Evolutionary conservation across 2,797 vertebrate species (phyloP).

Genomic region (Taeniopygia guttata): DNA sequence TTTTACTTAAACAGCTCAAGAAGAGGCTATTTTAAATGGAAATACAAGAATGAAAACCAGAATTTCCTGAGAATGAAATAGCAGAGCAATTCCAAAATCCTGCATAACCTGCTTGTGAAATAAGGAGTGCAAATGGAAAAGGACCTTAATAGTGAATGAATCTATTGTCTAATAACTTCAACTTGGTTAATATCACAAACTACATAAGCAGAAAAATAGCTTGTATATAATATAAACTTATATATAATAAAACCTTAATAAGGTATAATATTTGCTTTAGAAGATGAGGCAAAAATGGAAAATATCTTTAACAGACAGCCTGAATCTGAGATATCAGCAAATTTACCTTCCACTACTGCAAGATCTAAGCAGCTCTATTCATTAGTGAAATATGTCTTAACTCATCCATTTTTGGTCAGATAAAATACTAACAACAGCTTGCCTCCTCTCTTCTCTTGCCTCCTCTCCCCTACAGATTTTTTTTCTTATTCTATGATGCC

Average conservation of each 20-base stretch:
- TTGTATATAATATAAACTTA: not conserved
- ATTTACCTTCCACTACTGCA: not conserved
- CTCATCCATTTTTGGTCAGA: not conserved
- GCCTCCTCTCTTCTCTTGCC: not conserved
- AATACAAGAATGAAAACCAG: not conserved
- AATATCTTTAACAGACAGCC: not conserved
- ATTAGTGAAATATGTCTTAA: not conserved
- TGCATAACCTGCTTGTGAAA: fast-evolving
- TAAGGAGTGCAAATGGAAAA: not conserved
- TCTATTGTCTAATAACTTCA: not conserved
- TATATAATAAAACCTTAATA: not conserved
- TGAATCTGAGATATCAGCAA: not conserved
- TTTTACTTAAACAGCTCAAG: conserved; percentile 13
- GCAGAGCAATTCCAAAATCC: not conserved
- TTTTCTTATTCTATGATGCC: not conserved
- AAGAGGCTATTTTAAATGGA: conserved; percentile 41
- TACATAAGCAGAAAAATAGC: not conserved
- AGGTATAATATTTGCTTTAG: not conserved
- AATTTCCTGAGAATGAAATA: conserved; percentile 26
- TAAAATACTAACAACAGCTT: not conserved
- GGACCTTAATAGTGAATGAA: not conserved
- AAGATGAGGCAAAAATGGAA: not conserved
- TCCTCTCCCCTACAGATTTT: not conserved
- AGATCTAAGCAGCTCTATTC: not conserved
- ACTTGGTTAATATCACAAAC: not conserved